phyloP scores from a whole-genome alignment of 2,888 invertebrate species.

The Netelia virgata region DNA sequence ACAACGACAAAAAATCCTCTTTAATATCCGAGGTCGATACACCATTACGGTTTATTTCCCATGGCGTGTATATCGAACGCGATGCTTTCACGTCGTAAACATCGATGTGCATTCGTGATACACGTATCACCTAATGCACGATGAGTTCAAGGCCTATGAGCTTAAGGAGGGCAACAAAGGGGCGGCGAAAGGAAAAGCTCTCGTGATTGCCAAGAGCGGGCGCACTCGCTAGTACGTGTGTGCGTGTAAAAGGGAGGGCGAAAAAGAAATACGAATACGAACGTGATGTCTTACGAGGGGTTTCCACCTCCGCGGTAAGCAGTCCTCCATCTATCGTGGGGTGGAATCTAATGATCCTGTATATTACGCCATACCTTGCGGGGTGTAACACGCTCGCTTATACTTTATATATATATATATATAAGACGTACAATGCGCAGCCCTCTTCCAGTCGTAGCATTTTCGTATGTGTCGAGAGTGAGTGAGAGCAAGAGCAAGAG shows the following conservation, averaged over 20 bases:
- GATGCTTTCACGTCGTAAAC: not conserved
- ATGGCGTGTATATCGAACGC: not conserved
- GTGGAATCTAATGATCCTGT: constrained; percentile 30
- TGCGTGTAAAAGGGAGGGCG: constrained; percentile 6
- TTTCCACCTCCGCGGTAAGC: not conserved
- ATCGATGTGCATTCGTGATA: not conserved
- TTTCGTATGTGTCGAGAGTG: constrained; percentile 34
- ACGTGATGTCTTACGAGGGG: constrained; percentile 25
- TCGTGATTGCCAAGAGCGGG: constrained; percentile 26
- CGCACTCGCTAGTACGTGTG: not conserved
- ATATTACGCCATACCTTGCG: constrained; percentile 11
- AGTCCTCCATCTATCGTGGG: not conserved
- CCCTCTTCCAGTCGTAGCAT: constrained; percentile 13
- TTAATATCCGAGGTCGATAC: not conserved
- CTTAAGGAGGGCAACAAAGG: not conserved
- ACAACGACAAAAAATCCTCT: not conserved
- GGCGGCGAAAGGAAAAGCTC: not conserved
- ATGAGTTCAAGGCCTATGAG: not conserved
- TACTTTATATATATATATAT: not conserved
- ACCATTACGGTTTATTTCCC: not conserved
- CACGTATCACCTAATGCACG: not conserved
- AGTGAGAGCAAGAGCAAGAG: constrained; percentile 6
- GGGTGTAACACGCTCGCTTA: not conserved
- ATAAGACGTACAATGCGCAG: not conserved
- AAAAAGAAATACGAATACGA: constrained; percentile 24